phyloP scores from a whole-genome alignment of 2,797 vertebrate genomes.

The Channallabes apus region DNA sequence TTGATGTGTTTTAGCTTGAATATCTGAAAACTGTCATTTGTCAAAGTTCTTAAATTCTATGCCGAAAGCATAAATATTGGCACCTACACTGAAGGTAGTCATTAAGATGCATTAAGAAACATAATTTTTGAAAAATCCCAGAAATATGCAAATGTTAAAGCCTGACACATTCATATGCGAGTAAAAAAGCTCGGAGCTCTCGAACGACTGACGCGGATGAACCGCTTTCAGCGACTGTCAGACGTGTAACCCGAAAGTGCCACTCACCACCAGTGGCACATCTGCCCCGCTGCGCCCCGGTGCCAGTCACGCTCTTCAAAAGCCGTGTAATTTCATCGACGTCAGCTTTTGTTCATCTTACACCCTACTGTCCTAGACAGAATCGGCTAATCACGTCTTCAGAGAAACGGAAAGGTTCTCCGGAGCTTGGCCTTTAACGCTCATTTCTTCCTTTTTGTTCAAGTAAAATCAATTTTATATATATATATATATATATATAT shows the following conservation, averaged over 20 bases:
- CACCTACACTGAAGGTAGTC: not conserved
- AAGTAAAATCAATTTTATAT: conserved; percentile 9
- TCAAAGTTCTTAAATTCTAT: not conserved
- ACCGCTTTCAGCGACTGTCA: conserved; percentile 17
- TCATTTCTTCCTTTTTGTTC: not conserved
- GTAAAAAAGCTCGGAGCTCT: not conserved
- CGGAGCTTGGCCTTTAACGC: not conserved
- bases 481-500: not conserved
- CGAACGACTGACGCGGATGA: conserved; percentile 19
- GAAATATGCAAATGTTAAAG: not conserved
- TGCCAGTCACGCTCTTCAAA: not conserved
- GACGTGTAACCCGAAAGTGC: conserved; percentile 33
- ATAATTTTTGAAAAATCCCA: not conserved
- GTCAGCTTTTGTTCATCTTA: not conserved
- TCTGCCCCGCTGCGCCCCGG: conserved; percentile 19
- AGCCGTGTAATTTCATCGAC: not conserved
- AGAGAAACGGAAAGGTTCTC: not conserved
- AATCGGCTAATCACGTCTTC: not conserved
- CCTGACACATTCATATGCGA: not conserved
- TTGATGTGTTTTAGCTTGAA: not conserved
- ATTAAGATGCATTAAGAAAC: not conserved
- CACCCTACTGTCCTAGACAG: not conserved
- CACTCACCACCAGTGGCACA: conserved; percentile 17
- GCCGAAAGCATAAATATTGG: not conserved
- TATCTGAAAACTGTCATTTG: not conserved